These are phyloP conservation scores for Xanthorhoe designata DNA, from an alignment of 2,888 invertebrate genomes.

Conservation along the genomic window DNA sequence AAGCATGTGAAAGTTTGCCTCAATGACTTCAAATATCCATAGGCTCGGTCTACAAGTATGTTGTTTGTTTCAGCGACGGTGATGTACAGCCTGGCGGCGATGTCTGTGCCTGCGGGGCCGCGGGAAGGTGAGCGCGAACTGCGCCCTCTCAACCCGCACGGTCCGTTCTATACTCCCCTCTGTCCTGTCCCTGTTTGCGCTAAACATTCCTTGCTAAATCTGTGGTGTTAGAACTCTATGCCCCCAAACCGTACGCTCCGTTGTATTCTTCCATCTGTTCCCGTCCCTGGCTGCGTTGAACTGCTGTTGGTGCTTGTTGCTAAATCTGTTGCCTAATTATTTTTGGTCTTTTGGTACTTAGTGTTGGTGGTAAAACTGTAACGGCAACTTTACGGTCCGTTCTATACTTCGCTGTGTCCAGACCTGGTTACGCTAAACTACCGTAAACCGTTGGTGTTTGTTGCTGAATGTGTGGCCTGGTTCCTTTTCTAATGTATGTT, in stretches of 20 bases:
- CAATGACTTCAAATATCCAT: not conserved
- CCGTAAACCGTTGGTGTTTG: too few relatives aligned
- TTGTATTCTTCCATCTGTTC: conserved; percentile 36
- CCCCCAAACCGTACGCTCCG: conserved; percentile 77
- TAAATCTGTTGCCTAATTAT: too few relatives aligned
- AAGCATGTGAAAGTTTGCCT: too few relatives aligned
- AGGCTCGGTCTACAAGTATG: not conserved
- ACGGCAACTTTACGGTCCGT: too few relatives aligned
- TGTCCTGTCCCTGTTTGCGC: conserved; percentile 14
- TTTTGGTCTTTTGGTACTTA: too few relatives aligned
- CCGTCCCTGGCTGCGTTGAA: too few relatives aligned
- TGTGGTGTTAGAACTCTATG: not conserved
- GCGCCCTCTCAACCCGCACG: conserved; percentile 75
- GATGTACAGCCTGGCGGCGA: conserved; percentile 80
- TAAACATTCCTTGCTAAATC: not conserved
- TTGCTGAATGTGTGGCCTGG: too few relatives aligned
- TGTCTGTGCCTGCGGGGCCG: conserved; percentile 51
- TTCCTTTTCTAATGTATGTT: too few relatives aligned
- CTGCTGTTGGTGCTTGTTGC: too few relatives aligned
- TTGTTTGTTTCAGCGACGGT: conserved; percentile 71
- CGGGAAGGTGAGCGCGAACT: conserved; percentile 78
- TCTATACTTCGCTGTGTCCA: too few relatives aligned
- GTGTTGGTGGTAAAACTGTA: too few relatives aligned
- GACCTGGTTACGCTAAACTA: too few relatives aligned
- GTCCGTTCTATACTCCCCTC: conserved; percentile 58